A percentile compares a stretch with the other conserved stretches of the same genome.
Evolutionary conservation across 2,113 vertebrate genomes (phyloP).

Genomic region (Toxotes chatareus): DNA sequence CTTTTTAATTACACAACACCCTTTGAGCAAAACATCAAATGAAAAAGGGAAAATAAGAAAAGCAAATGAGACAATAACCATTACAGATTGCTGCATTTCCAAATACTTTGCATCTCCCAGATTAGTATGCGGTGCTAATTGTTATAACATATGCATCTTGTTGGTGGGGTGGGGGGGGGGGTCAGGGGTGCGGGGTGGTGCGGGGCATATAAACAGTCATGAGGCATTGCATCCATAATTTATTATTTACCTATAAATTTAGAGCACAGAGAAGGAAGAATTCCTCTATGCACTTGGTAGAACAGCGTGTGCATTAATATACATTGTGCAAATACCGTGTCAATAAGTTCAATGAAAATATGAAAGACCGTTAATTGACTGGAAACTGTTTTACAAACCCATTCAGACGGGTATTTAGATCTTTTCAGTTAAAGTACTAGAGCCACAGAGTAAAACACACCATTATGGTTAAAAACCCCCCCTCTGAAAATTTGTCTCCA

Average conservation of each 20-base stretch:
- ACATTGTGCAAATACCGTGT: neutral
- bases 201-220: slow-evolving; percentile 39
- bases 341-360: slow-evolving; percentile 1
- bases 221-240: slow-evolving; percentile 70
- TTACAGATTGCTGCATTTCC: slow-evolving; percentile 52
- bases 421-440: too few relatives aligned
- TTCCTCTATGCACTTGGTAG: slow-evolving; percentile 10
- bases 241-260: slow-evolving; percentile 63
- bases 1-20: slow-evolving; percentile 31
- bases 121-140: slow-evolving; percentile 76
- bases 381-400: too few relatives aligned
- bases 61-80: slow-evolving; percentile 60
- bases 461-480: too few relatives aligned
- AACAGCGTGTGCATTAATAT: slow-evolving; percentile 20
- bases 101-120: slow-evolving; percentile 60
- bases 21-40: slow-evolving; percentile 18
- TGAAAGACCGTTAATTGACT: slow-evolving; percentile 1
- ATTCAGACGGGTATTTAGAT: too few relatives aligned
- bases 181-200: neutral
- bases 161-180: slow-evolving; percentile 18
- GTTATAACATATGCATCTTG: slow-evolving; percentile 54
- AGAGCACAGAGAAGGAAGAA: slow-evolving; percentile 32
- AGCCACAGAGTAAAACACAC: too few relatives aligned
- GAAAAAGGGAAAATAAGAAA: slow-evolving; percentile 10
- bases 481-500: too few relatives aligned